Base-by-base conservation (phyloP, 2,113 vertebrate genomes). In the Campylorhamphus procurvoides region DNA sequence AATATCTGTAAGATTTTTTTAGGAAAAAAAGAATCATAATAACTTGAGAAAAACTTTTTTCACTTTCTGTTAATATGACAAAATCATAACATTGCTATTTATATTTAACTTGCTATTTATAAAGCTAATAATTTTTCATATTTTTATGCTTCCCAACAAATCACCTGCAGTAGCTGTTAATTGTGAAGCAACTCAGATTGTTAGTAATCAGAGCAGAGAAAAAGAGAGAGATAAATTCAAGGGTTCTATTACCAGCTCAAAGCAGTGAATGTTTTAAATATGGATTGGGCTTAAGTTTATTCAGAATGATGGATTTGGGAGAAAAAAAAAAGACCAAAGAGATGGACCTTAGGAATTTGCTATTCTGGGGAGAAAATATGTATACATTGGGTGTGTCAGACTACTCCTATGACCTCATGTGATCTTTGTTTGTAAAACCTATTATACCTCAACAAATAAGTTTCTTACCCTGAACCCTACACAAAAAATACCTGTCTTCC, bases 1-100 rank as follows among this genome's bases (percentile, higher is more conserved):
- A 89, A 68, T 91, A 78, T 55, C 84, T 71, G 29, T 62, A 64
- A 42, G 52, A 25, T 29, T 77, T 90, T 88, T 80, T 46, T 53
- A 18, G 39, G 9, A 29, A 62, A 69, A 73, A 90, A 33, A 33
- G 0, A 56, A 69, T 25, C 37, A 40, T 23, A 58, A 74, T 81
- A 71, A 35, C 28, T 66, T 33, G 22, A 64, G 27, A 20, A 18
- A 46, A 46, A 53, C 28, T 47, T 59, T 58, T 59, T 92, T 77
- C 22, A 18, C 29, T 84, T 89, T 59, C 29, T 6, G 1, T 78
- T 66, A 73, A 14, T 56, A 37, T 53, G 20, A 49, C 8, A 94
- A 96, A 92, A 53, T 3, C 15, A 29, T 59, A 56, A 80, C 56
- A 52, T 31, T 84, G 12, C 10, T 82, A 16, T 50, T 72, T 75